These are phyloP conservation scores for Actenoides lindsayi DNA, from an alignment of 2,113 vertebrate species.

Conservation along the genomic window DNA sequence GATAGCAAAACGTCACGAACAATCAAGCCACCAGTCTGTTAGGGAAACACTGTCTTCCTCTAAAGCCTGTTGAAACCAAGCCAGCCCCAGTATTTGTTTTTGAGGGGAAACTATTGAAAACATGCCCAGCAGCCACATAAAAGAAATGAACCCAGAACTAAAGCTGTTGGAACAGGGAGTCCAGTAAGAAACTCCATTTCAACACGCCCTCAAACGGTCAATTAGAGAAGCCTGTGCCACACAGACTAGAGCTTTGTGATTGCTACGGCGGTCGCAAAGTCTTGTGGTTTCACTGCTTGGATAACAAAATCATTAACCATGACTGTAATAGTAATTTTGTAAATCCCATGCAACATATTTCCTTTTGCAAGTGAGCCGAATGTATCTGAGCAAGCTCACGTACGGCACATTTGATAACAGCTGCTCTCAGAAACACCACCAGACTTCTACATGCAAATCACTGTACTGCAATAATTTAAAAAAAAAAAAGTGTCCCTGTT, in stretches of 20 bases:
- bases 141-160: neutral
- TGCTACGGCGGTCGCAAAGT: neutral
- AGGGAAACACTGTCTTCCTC: neutral
- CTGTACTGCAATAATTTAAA: neutral
- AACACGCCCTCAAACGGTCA: neutral
- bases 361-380: neutral
- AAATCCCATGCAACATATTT: neutral
- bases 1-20: neutral
- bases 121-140: neutral
- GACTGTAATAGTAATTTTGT: neutral
- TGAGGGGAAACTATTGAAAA: neutral
- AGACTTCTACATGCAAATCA: neutral
- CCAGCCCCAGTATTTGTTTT: neutral
- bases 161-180: neutral
- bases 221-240: neutral
- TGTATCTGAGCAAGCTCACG: neutral
- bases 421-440: neutral
- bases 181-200: neutral
- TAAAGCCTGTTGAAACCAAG: conserved; percentile 3
- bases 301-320: conserved; percentile 56
- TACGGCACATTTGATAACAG: neutral
- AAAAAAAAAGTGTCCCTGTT: neutral
- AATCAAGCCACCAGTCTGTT: neutral
- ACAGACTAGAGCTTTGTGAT: neutral
- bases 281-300: conserved; percentile 35